These are phyloP conservation scores for Okapia johnstoni DNA, from an alignment of 2,113 vertebrate genomes.

Conservation along the genomic window DNA sequence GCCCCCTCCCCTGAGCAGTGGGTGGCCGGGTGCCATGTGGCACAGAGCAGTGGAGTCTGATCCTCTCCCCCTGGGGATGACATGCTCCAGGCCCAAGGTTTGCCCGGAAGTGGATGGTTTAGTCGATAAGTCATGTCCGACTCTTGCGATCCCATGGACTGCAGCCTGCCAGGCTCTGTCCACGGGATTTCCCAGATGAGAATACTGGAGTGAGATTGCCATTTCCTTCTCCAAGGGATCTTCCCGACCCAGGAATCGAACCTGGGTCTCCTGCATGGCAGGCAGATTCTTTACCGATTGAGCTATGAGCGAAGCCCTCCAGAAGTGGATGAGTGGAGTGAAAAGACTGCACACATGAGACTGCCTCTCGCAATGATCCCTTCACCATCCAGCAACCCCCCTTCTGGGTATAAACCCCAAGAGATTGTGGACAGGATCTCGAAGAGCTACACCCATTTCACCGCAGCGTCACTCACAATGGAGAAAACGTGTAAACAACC, in stretches of 20 bases:
- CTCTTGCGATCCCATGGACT: background rate
- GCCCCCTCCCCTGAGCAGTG: background rate
- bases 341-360: background rate
- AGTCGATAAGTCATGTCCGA: accelerated
- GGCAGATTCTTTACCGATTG: background rate
- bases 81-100: background rate
- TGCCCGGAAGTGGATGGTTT: background rate
- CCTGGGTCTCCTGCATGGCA: background rate
- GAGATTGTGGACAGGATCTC: background rate
- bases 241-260: background rate
- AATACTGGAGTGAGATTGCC: background rate
- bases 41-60: background rate
- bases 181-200: background rate
- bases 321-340: background rate
- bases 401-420: background rate
- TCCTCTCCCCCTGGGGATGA: background rate
- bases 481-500: background rate
- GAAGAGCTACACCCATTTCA: background rate
- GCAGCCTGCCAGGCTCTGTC: background rate
- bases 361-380: background rate
- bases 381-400: background rate
- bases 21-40: background rate
- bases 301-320: background rate
- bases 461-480: background rate
- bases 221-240: background rate